Conservation (phyloP, 2,113 vertebrate genomes). For the Lonchura striata region DNA sequence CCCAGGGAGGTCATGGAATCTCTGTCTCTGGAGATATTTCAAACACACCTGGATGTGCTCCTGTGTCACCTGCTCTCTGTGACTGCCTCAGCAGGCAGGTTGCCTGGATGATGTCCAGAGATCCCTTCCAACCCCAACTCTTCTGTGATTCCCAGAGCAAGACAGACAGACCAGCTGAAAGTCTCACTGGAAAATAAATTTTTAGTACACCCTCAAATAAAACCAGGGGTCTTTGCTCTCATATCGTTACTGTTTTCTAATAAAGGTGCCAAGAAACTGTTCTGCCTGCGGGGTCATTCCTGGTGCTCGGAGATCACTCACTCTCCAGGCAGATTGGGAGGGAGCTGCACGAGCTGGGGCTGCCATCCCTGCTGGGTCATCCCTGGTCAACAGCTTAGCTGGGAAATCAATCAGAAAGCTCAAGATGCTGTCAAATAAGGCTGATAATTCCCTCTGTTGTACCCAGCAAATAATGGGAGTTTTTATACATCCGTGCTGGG, state of each 20-base stretch:
- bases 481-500: neutral
- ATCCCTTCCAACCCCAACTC: neutral
- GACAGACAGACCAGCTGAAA: neutral
- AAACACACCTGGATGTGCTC: neutral
- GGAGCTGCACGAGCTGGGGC: neutral
- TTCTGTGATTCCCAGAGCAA: neutral
- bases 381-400: neutral
- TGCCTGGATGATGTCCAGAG: neutral
- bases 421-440: neutral
- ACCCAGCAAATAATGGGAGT: neutral
- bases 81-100: neutral
- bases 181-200: neutral
- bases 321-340: neutral
- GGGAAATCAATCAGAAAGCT: conserved; percentile 7
- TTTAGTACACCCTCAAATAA: neutral
- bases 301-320: fast-evolving
- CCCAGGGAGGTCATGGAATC: fast-evolving
- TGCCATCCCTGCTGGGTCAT: neutral
- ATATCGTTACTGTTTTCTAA: neutral
- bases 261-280: neutral
- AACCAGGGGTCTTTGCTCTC: neutral
- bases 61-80: neutral
- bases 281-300: neutral
- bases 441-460: neutral
- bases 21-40: neutral